These are phyloP conservation scores for Phymastichus coffea DNA, from an alignment of 1,140 invertebrate genomes.

Conservation along the genomic window DNA sequence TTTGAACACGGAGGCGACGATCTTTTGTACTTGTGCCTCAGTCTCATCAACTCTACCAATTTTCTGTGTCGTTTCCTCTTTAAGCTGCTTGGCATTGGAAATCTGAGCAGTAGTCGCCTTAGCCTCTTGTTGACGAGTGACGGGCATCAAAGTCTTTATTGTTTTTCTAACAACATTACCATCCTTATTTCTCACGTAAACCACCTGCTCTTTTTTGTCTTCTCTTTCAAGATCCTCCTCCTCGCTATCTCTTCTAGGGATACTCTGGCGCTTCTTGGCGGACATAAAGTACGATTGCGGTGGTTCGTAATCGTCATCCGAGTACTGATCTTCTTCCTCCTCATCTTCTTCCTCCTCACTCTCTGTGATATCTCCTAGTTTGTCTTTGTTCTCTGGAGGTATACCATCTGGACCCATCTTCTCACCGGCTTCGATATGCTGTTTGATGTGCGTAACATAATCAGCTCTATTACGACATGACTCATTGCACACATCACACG, in stretches of 20 bases:
- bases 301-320: conserved; percentile 53
- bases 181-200: conserved; percentile 50
- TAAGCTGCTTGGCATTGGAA: conserved; percentile 31
- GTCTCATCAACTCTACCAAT: conserved; percentile 47
- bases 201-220: conserved; percentile 48
- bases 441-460: conserved; percentile 55
- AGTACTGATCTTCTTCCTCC: conserved; percentile 49
- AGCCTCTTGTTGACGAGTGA: conserved; percentile 31
- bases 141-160: conserved; percentile 54
- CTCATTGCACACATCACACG: conserved; percentile 53
- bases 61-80: conserved; percentile 28
- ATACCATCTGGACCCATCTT: conserved; percentile 55
- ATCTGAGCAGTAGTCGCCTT: conserved; percentile 29
- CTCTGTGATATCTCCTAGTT: conserved; percentile 38
- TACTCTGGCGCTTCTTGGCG: conserved; percentile 42
- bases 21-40: conserved; percentile 54
- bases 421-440: conserved; percentile 55
- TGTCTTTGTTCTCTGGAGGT: conserved; percentile 47
- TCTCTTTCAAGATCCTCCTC: conserved; percentile 40
- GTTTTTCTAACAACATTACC: conserved; percentile 53
- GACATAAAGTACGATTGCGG: conserved; percentile 47
- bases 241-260: conserved; percentile 41
- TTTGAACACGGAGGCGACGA: conserved; percentile 53
- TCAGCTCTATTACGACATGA: conserved; percentile 54
- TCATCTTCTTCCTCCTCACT: conserved; percentile 48